Conservation (phyloP, 2,113 vertebrate genomes). For the Coracopsis vasa region DNA sequence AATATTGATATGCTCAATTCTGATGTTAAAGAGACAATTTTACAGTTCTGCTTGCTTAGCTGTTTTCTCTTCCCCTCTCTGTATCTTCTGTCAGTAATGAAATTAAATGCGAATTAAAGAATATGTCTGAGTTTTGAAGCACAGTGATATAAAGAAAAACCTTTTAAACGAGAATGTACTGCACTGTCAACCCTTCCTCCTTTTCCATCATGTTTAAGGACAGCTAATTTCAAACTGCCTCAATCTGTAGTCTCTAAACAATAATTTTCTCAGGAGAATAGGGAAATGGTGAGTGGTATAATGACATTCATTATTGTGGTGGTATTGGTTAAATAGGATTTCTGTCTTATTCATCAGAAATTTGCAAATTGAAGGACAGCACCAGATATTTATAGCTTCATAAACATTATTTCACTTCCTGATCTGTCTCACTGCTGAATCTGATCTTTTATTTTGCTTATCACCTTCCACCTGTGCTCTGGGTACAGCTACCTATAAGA, state of each 20-base stretch:
- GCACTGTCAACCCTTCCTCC: not conserved
- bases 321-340: not conserved
- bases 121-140: not conserved
- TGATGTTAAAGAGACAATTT: not conserved
- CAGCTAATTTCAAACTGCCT: not conserved
- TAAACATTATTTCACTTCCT: not conserved
- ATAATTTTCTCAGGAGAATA: not conserved
- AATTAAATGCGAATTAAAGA: not conserved
- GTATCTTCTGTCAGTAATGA: not conserved
- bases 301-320: not conserved
- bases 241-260: not conserved
- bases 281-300: not conserved
- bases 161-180: not conserved
- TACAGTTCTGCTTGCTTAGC: not conserved
- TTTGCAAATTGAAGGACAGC: not conserved
- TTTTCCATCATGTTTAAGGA: not conserved
- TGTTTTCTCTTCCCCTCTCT: not conserved
- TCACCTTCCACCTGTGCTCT: not conserved
- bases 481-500: not conserved
- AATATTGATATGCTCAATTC: not conserved
- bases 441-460: not conserved
- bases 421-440: not conserved
- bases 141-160: not conserved
- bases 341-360: not conserved
- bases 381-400: not conserved